Percentiles rank a stretch among this genome's conserved stretches.
Conservation (phyloP, 2,888 invertebrate genomes). For the Marronus borbonicus region DNA sequence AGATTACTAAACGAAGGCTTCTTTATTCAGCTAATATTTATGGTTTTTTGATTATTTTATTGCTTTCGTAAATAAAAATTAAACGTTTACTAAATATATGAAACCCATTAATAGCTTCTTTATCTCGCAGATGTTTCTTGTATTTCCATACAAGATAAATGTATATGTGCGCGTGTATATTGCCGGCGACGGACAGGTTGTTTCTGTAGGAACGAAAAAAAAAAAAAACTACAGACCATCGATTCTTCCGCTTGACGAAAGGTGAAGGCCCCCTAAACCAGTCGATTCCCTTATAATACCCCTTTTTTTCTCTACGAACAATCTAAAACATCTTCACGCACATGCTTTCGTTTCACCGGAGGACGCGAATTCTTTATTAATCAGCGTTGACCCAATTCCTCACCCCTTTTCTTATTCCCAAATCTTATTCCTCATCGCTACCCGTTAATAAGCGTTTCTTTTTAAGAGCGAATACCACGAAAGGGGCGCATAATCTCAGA, state of each 20-base stretch:
- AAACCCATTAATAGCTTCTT: neutral
- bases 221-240: constrained; percentile 12
- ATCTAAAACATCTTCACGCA: neutral
- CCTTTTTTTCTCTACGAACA: constrained; percentile 8
- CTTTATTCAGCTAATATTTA: no score
- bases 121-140: constrained; percentile 48
- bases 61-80: no score
- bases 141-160: no score
- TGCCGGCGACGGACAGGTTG: constrained; percentile 40
- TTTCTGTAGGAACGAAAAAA: constrained; percentile 18
- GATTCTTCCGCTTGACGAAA: constrained; percentile 44
- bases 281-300: constrained; percentile 30
- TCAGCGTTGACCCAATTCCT: constrained; percentile 36
- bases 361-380: constrained; percentile 40
- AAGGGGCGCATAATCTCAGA: neutral
- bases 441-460: constrained; percentile 24
- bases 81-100: neutral
- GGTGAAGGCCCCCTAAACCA: constrained; percentile 38
- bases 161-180: constrained; percentile 20
- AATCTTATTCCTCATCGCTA: neutral
- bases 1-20: no score
- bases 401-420: constrained; percentile 3
- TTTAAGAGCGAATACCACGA: constrained; percentile 13
- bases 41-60: no score
- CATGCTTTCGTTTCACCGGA: neutral